Conservation (phyloP, 2,888 invertebrate genomes). For the Sepioteuthis lessoniana region DNA sequence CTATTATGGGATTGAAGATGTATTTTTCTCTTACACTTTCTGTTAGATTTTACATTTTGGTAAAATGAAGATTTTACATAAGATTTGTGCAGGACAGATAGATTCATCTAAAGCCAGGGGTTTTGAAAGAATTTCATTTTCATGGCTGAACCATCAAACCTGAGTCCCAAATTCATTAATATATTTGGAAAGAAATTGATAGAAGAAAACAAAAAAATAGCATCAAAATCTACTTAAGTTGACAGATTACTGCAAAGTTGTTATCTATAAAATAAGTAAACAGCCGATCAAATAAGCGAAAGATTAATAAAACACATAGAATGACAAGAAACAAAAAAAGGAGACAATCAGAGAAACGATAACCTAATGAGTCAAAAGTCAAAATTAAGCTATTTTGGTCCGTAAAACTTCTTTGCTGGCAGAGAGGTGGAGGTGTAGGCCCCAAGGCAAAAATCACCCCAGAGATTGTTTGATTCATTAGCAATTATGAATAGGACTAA, state of each 20-base stretch:
- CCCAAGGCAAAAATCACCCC: neutral
- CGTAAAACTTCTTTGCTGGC: neutral
- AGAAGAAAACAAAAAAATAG: neutral
- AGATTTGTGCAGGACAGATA: too few species aligned
- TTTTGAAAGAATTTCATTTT: neutral
- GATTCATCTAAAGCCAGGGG: neutral
- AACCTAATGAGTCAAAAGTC: neutral
- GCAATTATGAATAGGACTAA: neutral
- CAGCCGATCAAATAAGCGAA: neutral
- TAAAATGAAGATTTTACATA: too few species aligned
- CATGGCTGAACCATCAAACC: neutral
- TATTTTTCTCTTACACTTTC: too few species aligned
- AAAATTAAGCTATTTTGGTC: slow-evolving; percentile 23
- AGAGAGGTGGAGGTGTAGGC: neutral
- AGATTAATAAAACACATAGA: neutral
- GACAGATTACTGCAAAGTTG: neutral
- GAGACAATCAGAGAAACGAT: neutral
- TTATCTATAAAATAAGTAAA: neutral
- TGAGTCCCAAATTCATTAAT: neutral
- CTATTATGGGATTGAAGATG: too few species aligned
- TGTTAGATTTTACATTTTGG: too few species aligned
- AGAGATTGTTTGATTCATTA: neutral
- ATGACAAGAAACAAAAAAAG: neutral
- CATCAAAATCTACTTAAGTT: neutral
- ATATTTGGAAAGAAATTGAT: neutral